Evolutionary conservation across 2,113 vertebrate genomes (phyloP).

Genomic region (Ascaphus truei): DNA sequence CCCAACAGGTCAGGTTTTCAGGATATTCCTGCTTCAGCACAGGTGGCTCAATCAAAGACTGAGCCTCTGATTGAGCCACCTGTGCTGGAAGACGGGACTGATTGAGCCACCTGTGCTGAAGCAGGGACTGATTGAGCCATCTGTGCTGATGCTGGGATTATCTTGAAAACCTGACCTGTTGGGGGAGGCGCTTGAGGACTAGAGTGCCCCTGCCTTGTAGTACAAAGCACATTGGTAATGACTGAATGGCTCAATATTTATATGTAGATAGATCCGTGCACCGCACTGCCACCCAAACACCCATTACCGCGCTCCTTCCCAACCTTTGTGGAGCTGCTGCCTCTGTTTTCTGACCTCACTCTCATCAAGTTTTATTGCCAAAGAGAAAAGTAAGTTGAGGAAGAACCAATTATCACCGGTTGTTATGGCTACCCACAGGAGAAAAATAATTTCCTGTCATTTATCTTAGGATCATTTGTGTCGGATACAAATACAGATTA

Average conservation of each 20-base stretch:
- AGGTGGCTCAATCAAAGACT: no score
- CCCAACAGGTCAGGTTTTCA: no score
- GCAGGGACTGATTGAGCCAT: no score
- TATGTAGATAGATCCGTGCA: background rate
- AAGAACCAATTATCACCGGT: slow-evolving; percentile 53
- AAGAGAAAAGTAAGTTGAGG: slow-evolving; percentile 48
- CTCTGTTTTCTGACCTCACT: slow-evolving; percentile 25
- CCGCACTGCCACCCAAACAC: background rate
- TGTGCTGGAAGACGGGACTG: no score
- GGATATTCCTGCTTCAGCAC: no score
- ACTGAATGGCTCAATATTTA: background rate
- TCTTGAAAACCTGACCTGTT: no score
- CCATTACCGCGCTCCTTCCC: background rate
- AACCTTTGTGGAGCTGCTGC: background rate
- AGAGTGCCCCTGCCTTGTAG: no score
- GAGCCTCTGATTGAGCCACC: no score
- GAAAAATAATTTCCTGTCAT: slow-evolving; percentile 70
- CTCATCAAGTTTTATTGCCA: slow-evolving; percentile 33
- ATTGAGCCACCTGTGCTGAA: no score
- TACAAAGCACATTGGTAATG: background rate
- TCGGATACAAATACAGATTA: slow-evolving; percentile 63
- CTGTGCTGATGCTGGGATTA: no score
- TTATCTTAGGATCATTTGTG: slow-evolving; percentile 63
- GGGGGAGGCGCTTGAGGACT: no score
- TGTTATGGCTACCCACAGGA: slow-evolving; percentile 63